These are phyloP conservation scores for Zosterops hypoxanthus DNA, from an alignment of 2,113 vertebrate genomes.

Conservation along the genomic window DNA sequence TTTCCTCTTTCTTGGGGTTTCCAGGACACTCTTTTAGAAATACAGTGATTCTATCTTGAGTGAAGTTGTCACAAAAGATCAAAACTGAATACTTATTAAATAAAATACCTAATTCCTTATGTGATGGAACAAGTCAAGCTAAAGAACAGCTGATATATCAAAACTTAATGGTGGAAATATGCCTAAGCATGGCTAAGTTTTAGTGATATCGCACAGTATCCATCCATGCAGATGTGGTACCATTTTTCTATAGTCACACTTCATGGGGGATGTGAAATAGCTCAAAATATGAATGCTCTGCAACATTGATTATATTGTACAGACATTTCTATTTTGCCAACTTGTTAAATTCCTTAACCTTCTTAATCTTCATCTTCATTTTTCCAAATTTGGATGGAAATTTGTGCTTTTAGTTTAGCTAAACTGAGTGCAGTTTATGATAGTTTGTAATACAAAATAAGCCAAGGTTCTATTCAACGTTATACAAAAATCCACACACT, in stretches of 20 bases:
- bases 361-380: neutral
- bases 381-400: neutral
- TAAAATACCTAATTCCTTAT: neutral
- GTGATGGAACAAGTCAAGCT: neutral
- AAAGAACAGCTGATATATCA: neutral
- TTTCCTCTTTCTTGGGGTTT: neutral
- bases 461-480: neutral
- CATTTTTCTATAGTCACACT: neutral
- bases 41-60: neutral
- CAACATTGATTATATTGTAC: neutral
- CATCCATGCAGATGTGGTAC: neutral
- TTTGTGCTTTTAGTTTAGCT: neutral
- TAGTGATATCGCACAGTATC: neutral
- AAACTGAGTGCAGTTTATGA: neutral
- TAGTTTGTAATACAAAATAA: neutral
- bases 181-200: neutral
- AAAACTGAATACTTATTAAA: neutral
- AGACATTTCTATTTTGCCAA: neutral
- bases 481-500: neutral
- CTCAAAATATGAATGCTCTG: neutral
- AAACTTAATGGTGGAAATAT: neutral
- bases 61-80: neutral
- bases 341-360: neutral
- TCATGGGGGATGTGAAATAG: neutral
- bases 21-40: neutral